Percentiles rank a stretch among this genome's conserved stretches.
Evolutionary conservation across 2,113 vertebrate genomes (phyloP).

Genomic region (Gopherus flavomarginatus): DNA sequence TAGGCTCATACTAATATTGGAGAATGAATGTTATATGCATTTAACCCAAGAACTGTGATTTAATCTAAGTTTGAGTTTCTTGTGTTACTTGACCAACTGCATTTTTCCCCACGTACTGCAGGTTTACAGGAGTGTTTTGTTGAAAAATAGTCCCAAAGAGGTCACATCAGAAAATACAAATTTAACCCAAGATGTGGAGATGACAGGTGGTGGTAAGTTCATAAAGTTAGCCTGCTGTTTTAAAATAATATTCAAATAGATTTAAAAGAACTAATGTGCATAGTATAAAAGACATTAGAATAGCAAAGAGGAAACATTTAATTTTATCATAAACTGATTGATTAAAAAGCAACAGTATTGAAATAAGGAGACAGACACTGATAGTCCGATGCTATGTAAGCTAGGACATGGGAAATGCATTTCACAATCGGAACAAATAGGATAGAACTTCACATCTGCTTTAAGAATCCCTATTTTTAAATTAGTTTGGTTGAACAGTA

Average conservation of each 20-base stretch:
- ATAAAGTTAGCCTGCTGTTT: background rate
- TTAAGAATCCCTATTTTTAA: background rate
- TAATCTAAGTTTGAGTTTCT: background rate
- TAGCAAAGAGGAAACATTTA: background rate
- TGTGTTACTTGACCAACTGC: constrained; percentile 2
- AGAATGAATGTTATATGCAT: background rate
- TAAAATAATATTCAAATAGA: background rate
- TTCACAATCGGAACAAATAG: background rate
- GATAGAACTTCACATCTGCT: background rate
- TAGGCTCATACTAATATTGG: background rate
- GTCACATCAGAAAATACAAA: constrained; percentile 62
- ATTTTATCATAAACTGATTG: background rate
- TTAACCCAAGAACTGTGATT: background rate
- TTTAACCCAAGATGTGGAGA: constrained; percentile 80
- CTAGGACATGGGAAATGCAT: background rate
- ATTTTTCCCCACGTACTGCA: constrained; percentile 56
- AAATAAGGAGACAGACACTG: background rate
- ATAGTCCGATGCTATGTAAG: background rate
- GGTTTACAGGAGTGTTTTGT: constrained; percentile 95
- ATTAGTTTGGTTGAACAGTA: background rate
- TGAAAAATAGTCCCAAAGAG: constrained; percentile 76
- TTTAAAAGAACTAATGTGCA: background rate
- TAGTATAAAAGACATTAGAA: background rate
- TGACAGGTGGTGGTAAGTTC: constrained; percentile 71
- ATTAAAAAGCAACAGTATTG: background rate